phyloP scores from a whole-genome alignment of 2,797 vertebrate species.

The Sphenodon punctatus region DNA sequence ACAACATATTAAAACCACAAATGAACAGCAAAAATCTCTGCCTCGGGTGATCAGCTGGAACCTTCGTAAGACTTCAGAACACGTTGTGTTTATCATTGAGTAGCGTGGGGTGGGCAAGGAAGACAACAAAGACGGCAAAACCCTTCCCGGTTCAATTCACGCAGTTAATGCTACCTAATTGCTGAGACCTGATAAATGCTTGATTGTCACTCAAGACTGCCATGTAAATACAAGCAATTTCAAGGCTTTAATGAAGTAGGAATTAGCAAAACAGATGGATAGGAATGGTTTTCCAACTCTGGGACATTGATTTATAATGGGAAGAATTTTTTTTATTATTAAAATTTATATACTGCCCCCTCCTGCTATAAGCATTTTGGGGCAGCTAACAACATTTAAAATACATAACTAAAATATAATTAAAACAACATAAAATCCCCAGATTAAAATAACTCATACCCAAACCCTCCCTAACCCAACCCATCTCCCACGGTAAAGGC shows the following conservation, averaged over 20 bases:
- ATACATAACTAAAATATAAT: too few relatives aligned
- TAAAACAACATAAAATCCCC: too few relatives aligned
- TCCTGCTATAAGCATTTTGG: too few relatives aligned
- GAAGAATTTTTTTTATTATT: constrained; percentile 4
- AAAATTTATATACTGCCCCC: too few relatives aligned
- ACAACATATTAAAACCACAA: too few relatives aligned
- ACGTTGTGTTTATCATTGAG: constrained; percentile 8
- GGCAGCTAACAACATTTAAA: too few relatives aligned
- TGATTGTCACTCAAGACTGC: constrained; percentile 47
- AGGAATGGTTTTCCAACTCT: constrained; percentile 39
- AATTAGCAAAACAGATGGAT: constrained; percentile 30
- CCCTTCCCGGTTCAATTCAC: constrained; percentile 8
- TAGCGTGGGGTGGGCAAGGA: not conserved
- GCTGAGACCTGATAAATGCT: constrained; percentile 54
- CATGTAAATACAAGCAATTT: constrained; percentile 51
- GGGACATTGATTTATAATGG: constrained; percentile 15
- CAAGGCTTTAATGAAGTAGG: constrained; percentile 30
- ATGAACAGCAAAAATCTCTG: too few relatives aligned
- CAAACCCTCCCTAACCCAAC: too few relatives aligned
- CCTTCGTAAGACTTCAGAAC: not conserved
- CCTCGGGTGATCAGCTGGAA: not conserved
- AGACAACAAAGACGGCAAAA: not conserved
- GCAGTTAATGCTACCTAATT: constrained; percentile 48
- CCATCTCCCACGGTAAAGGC: too few relatives aligned
- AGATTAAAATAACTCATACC: too few relatives aligned